phyloP scores from a whole-genome alignment of 2,113 vertebrate species.

The Thamnophis sirtalis region DNA sequence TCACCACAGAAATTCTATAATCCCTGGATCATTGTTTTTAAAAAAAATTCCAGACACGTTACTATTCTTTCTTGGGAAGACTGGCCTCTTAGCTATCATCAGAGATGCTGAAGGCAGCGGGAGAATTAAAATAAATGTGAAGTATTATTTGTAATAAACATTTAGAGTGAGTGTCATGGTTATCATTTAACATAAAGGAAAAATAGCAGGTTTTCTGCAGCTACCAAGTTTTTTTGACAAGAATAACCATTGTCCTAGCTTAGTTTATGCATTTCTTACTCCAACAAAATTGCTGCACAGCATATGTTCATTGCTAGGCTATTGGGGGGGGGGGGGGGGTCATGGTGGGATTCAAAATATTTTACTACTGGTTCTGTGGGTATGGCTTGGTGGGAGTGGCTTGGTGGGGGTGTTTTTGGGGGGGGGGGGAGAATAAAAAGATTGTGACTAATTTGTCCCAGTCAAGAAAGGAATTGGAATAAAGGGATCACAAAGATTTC shows the following conservation, averaged over 20 bases:
- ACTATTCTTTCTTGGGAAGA: neutral
- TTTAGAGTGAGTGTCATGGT: neutral
- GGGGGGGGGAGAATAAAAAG: neutral
- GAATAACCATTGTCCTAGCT: neutral
- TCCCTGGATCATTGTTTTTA: neutral
- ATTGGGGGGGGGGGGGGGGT: neutral
- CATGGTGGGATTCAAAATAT: no score
- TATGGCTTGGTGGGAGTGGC: no score
- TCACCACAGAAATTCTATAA: conserved; percentile 20
- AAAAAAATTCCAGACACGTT: neutral
- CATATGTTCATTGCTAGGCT: neutral
- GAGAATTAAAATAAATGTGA: neutral
- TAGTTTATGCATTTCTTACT: neutral
- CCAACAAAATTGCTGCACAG: neutral
- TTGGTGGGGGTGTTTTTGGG: no score
- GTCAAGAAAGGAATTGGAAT: neutral
- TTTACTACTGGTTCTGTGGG: no score
- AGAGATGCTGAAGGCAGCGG: neutral
- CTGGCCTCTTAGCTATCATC: neutral
- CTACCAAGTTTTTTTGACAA: neutral
- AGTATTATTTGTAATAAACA: neutral
- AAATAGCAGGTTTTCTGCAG: neutral
- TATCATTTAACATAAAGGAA: neutral
- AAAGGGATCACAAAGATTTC: neutral
- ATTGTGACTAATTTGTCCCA: neutral